Percentiles rank a stretch among this genome's conserved stretches.
phyloP scores from a whole-genome alignment of 2,888 invertebrate species.

The Drosophila niveifrons region DNA sequence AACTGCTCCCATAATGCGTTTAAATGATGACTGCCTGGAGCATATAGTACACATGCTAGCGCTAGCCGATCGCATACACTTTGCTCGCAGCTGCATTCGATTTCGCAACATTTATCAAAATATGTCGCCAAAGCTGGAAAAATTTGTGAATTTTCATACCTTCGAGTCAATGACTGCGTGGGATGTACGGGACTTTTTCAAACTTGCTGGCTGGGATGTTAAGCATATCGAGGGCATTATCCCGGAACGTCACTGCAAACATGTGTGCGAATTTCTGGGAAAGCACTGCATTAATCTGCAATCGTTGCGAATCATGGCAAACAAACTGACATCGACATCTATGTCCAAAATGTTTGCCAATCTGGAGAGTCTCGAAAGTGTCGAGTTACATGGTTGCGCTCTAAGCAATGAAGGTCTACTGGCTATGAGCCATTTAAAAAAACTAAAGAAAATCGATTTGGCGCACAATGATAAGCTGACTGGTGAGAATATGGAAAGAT shows the following conservation, averaged over 20 bases:
- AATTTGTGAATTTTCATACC: constrained; percentile 11
- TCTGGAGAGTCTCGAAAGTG: constrained; percentile 15
- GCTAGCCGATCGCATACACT: constrained; percentile 61
- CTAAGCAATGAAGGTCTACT: constrained; percentile 24
- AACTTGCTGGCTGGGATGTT: constrained; percentile 42
- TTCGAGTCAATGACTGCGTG: constrained; percentile 57
- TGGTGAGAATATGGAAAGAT: neutral
- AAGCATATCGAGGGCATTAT: constrained; percentile 35
- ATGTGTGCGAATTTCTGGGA: constrained; percentile 34
- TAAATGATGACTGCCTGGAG: constrained; percentile 70
- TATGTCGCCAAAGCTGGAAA: constrained; percentile 41
- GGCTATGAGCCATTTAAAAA: constrained; percentile 29
- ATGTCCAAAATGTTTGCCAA: constrained; percentile 38
- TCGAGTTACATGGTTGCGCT: constrained; percentile 31
- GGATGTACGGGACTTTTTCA: constrained; percentile 68
- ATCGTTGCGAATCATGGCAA: constrained; percentile 18
- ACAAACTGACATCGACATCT: neutral
- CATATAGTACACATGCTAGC: constrained; percentile 40
- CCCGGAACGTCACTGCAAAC: constrained; percentile 22
- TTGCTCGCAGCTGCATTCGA: constrained; percentile 65
- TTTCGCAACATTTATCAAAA: constrained; percentile 50
- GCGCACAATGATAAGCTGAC: constrained; percentile 22
- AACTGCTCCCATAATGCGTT: constrained; percentile 31
- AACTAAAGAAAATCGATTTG: constrained; percentile 46
- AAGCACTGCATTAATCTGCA: constrained; percentile 32